A percentile compares a stretch with the other conserved stretches of the same genome.
Evolutionary conservation across 2,888 invertebrate species (phyloP).

Genomic region (Dendrolimus pini): DNA sequence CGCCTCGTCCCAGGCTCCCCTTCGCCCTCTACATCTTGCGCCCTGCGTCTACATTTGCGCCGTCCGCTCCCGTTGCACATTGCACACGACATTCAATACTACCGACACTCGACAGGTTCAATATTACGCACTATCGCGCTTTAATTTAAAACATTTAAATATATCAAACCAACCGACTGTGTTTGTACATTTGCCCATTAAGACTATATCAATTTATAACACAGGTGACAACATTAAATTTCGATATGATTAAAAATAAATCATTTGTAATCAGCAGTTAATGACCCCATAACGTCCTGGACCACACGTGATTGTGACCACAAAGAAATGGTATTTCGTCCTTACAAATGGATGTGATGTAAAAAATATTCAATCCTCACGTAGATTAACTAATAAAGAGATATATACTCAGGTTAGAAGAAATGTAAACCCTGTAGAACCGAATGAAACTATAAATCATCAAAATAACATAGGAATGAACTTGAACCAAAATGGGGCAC

Average conservation of each 20-base stretch:
- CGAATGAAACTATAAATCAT: constrained; percentile 20
- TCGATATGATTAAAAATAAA: constrained; percentile 18
- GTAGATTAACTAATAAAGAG: constrained; percentile 1
- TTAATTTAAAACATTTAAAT: neutral
- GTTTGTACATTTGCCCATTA: too few species aligned
- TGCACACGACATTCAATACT: constrained; percentile 12
- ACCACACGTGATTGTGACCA: constrained; percentile 68
- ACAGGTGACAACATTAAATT: too few species aligned
- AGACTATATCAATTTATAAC: too few species aligned
- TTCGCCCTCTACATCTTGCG: constrained; percentile 39
- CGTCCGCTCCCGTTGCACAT: constrained; percentile 34
- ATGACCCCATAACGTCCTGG: constrained; percentile 69
- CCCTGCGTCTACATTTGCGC: constrained; percentile 39
- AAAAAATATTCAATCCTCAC: neutral
- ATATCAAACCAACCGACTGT: neutral
- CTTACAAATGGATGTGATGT: neutral
- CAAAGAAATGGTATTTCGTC: constrained; percentile 29
- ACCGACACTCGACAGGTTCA: constrained; percentile 13
- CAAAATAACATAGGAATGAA: constrained; percentile 50
- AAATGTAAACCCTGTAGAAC: neutral
- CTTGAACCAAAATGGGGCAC: constrained; percentile 62
- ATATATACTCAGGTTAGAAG: neutral
- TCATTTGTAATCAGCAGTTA: constrained; percentile 55
- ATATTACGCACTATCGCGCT: constrained; percentile 14
- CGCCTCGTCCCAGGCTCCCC: constrained; percentile 24